These are phyloP conservation scores for Babyrousa celebensis DNA, from an alignment of 2,797 vertebrate genomes.

Conservation along the genomic window DNA sequence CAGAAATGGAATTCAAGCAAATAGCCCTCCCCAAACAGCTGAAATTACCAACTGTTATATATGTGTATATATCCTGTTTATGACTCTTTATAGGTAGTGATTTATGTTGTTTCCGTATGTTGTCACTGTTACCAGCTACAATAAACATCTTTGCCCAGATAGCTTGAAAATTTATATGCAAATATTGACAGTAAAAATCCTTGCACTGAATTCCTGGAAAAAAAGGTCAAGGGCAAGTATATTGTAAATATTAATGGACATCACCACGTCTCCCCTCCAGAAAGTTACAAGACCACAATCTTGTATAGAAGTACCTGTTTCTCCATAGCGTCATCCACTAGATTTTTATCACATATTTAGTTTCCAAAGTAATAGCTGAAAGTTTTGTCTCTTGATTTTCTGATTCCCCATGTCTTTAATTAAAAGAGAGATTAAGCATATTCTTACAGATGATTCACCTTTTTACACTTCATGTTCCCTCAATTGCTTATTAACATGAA, in stretches of 20 bases:
- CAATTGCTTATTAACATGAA: neutral
- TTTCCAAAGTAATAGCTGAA: neutral
- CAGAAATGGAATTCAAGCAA: constrained; percentile 18
- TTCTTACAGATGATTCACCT: neutral
- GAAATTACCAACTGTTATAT: neutral
- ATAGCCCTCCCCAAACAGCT: neutral
- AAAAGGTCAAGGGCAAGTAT: neutral
- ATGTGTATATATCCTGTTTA: neutral
- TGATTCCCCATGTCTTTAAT: constrained; percentile 41
- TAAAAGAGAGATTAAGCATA: neutral
- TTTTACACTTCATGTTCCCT: neutral
- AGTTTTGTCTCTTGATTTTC: constrained; percentile 24
- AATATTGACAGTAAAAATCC: constrained; percentile 3
- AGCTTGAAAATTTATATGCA: constrained; percentile 38
- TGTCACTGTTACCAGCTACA: neutral
- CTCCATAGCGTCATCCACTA: neutral
- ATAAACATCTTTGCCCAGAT: neutral
- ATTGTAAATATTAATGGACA: neutral
- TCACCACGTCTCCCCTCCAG: neutral
- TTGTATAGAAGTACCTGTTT: neutral
- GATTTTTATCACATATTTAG: neutral
- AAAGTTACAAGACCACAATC: neutral
- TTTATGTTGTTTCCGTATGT: neutral
- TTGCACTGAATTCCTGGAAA: neutral
- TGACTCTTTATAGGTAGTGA: neutral